Evolutionary conservation across 1,140 invertebrate genomes (phyloP), one percentile per base, ranked within the genome.

Genomic region (Drosophila punjabiensis): DNA sequence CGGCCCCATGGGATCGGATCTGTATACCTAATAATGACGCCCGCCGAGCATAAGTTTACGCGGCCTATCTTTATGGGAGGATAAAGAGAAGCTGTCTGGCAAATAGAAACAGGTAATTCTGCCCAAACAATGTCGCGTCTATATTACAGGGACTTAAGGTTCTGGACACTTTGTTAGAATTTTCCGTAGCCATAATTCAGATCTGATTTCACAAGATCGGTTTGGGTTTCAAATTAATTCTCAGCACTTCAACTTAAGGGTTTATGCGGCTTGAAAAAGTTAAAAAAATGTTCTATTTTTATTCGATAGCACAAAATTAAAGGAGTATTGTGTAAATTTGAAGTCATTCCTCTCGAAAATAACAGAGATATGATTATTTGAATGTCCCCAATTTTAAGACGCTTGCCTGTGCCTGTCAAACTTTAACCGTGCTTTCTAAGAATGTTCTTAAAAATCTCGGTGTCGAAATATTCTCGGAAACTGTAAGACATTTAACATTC

Each of bases 71-170:
- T 28, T 28, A 35, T 14, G 20, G 13, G 8, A 35, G 10, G 24
- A 37, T 55, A 68, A 30, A 55, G n/a, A 10, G 11, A 33, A n/a
- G 33, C 61, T 48, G 65, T 65, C 60, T 30, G 47, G 62, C 62
- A 69, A 69, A 67, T 52, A 52, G 14, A 50, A 13, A n/a, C 6
- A 32, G 28, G 14, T n/a, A 16, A 62, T 18, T 16, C 35, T 32
- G 8, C 1, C 5, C 61, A 62, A 61, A 65, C 35, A 66, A n/a
- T 32, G 56, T 63, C 64, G 11, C 39, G 58, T 28, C 28, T 41
- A 10, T 33, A 45, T 62, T 45, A 66, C 63, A 43, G 14, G 20
- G 5, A 11, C 20, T 30, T 24, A 20, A 14, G 30, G 24, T 20
- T 30, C 14, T 28, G 14, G 8, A 6, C n/a, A 30, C 14, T 20